These are phyloP conservation scores for Drosophila borealis DNA, from an alignment of 2,888 invertebrate genomes.

Conservation along the genomic window DNA sequence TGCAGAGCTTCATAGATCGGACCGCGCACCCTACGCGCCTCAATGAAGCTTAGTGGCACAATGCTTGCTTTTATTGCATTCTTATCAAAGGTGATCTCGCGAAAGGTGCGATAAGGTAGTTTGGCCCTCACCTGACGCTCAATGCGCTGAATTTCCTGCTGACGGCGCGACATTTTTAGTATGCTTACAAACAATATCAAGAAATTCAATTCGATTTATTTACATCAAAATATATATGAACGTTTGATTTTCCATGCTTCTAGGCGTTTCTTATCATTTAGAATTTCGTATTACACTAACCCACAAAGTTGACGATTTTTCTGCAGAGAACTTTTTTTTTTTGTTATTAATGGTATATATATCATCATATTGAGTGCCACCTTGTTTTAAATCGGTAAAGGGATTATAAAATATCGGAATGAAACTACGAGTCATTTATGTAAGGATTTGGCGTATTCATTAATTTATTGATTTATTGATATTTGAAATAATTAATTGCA, in stretches of 20 bases:
- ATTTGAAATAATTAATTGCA: too few species aligned
- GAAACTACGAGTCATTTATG: too few species aligned
- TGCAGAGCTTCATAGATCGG: slow-evolving; percentile 72
- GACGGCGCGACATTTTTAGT: slow-evolving; percentile 36
- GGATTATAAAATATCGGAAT: too few species aligned
- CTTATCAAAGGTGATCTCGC: slow-evolving; percentile 64
- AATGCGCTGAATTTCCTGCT: slow-evolving; percentile 59
- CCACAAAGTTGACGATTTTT: background rate
- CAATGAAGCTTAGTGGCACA: slow-evolving; percentile 46
- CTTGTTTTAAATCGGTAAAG: too few species aligned
- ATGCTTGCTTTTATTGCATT: slow-evolving; percentile 47
- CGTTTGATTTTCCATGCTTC: background rate
- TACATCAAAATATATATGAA: slow-evolving; percentile 11
- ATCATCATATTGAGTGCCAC: too few species aligned
- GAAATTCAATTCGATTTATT: slow-evolving; percentile 1
- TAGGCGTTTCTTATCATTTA: background rate
- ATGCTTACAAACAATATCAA: slow-evolving; percentile 8
- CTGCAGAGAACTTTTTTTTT: background rate
- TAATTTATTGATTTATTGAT: too few species aligned
- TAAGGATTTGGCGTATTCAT: too few species aligned
- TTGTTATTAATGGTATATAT: background rate
- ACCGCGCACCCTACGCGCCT: slow-evolving; percentile 66
- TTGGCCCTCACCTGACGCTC: slow-evolving; percentile 55
- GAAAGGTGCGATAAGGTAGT: slow-evolving; percentile 64
- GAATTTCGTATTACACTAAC: background rate